These are phyloP conservation scores for Pseudoatta argentina DNA, from an alignment of 1,140 invertebrate species.

Conservation along the genomic window DNA sequence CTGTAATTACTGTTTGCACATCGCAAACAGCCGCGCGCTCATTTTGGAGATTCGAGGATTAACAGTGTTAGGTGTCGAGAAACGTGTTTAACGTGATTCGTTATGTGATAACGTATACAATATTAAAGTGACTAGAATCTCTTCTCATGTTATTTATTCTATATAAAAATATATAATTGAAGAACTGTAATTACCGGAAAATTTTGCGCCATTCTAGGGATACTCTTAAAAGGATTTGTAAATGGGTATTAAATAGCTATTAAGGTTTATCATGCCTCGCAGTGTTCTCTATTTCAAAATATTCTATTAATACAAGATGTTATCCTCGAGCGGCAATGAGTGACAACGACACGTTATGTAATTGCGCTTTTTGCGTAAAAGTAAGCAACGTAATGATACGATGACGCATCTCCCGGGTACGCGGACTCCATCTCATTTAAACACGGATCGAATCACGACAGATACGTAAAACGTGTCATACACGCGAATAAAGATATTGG, in stretches of 20 bases:
- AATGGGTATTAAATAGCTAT: neutral
- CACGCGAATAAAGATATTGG: constrained; percentile 14
- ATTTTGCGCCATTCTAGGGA: neutral
- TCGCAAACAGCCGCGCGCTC: constrained; percentile 21
- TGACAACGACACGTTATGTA: constrained; percentile 17
- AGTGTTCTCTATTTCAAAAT: neutral
- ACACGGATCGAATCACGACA: constrained; percentile 17
- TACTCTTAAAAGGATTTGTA: neutral
- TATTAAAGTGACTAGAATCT: neutral
- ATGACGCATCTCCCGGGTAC: neutral
- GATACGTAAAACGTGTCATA: neutral
- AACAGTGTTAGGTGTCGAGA: neutral
- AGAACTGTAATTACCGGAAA: neutral
- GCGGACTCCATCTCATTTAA: neutral
- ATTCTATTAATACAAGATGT: constrained; percentile 26
- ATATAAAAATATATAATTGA: neutral
- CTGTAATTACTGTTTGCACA: constrained; percentile 51
- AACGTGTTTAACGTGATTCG: neutral
- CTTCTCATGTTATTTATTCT: neutral
- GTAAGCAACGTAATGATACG: constrained; percentile 10
- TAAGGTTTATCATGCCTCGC: constrained; percentile 26
- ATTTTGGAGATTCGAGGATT: constrained; percentile 1
- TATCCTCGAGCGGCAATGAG: constrained; percentile 23
- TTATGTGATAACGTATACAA: neutral
- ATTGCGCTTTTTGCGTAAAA: constrained; percentile 21